Evolutionary conservation across 2,888 invertebrate genomes (phyloP), one percentile per base, ranked within the genome.

Genomic region (Orthosia gothica): DNA sequence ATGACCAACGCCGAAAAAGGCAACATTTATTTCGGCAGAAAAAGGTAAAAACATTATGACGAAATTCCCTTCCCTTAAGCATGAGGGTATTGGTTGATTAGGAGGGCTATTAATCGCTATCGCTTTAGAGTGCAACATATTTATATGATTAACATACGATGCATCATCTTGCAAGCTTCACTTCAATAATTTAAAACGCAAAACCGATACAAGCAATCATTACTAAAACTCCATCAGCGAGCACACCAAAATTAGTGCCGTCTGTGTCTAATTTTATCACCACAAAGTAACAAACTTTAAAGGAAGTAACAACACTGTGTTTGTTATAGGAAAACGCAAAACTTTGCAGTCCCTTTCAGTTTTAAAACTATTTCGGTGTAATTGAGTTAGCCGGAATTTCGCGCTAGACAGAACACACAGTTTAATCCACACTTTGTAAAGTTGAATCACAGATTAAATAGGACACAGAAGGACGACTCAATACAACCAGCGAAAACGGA

Each of bases 281-380:
- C n/a, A 32, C 26, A 47, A 45, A 68, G 62, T 65, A 45, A 58
- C 52, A 54, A 67, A 59, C n/a, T 68, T n/a, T 54, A 70, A 16
- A 45, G 55, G 20, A 72, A 61, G 23, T 54, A 54, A 67, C 57
- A 61, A 70, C 70, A 75, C 62, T 12, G 64, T 79, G 68, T 69
- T 72, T 69, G 55, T 32, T 49, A 20, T 16, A 72, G 67, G 70
- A 71, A 62, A 72, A 83, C 57, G 49, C 57, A 61, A 64, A 74
- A 74, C 72, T 74, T 57, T 40, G 16, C 49, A 65, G 83, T 66
- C 86, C 82, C 86, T 87, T 88, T 86, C 70, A 87, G 89, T 87
- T 88, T 86, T 84, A 87, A 88, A 88, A 87, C 89, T 91, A 91
- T 87, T 86, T 89, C 81, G 74, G 77, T 85, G 88, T 88, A 87